Percentiles rank a stretch among this genome's conserved stretches.
Conservation (phyloP, 2,113 vertebrate genomes). For the Alexandromys fortis region DNA sequence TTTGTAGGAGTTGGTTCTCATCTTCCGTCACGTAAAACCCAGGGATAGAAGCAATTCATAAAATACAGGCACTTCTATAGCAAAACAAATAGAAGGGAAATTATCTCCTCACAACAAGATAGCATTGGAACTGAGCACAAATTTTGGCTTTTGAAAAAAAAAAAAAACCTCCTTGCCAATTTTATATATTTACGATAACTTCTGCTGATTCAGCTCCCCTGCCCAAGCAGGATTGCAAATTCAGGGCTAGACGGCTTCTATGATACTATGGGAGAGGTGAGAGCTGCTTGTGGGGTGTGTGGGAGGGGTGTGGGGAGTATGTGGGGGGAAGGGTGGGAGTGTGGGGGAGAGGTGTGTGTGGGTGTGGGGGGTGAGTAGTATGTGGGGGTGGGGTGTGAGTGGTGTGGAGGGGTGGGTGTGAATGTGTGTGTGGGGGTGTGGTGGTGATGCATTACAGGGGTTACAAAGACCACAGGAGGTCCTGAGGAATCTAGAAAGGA, state of each 20-base stretch:
- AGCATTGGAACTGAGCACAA: neutral
- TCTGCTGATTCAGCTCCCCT: neutral
- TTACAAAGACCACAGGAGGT: neutral
- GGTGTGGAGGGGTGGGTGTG: neutral
- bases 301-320: neutral
- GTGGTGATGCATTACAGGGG: neutral
- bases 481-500: neutral
- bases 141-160: neutral
- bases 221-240: neutral
- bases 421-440: neutral
- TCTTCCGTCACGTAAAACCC: neutral
- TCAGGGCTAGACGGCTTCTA: neutral
- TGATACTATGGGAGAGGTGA: neutral
- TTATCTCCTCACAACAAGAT: neutral
- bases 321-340: rapidly evolving
- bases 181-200: neutral
- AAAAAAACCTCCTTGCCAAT: neutral
- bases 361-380: too few species aligned
- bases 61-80: neutral
- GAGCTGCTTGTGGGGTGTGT: neutral
- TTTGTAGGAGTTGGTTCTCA: neutral
- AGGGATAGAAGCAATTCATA: neutral
- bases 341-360: too few species aligned
- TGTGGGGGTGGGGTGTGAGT: too few species aligned
- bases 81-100: neutral